Base-by-base conservation (phyloP, 2,113 vertebrate species). In the Sylvilagus bachmani region DNA sequence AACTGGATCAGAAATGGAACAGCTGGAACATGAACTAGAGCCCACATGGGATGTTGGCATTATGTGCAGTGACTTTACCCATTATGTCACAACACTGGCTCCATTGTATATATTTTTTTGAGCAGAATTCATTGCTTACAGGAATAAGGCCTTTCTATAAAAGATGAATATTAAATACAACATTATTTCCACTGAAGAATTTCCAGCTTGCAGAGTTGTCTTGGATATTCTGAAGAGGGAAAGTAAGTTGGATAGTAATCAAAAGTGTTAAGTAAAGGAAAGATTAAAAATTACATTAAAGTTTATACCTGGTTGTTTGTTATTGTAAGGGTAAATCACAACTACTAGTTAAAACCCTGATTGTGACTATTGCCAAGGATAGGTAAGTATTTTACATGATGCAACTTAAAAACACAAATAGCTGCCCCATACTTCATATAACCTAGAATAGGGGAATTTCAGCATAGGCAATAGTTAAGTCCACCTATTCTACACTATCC, bases 161-260 rank as follows among this genome's bases (percentile, higher is more conserved):
- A 73, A 92, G 0, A 17, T 74, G 36, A 88, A 79, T 86, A 83
- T 84, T 94, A 77, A 13, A 31, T 90, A 94, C 91, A 69, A 62
- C 36, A 13, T 82, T 77, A 51, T 49, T 17, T 88, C 5, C 36
- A 71, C 44, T 83, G 36, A 85, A 61, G 77, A 82, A 58, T 55
- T 88, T 79, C 55, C 69, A 92, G 31, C 21, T 55, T 94, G 36
- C 6, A 24, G 11, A 36, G 29, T 67, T 93, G 61, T 70, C 21
- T 49, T 75, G 2, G 69, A 79, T 49, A 83, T 61, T 58, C 81
- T 55, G 33, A 95, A 93, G 70, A 51, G 5, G 36, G 29, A 88
- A 69, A 93, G 13, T 75, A 31, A 55, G 14, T 14, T 73, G 67
- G 19, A 51, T 74, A 12, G 21, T 25, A 84, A 71, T 70, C 36